A percentile compares a stretch with the other conserved stretches of the same genome.
phyloP scores from a whole-genome alignment of 2,113 vertebrate genomes.

The Rana temporaria region DNA sequence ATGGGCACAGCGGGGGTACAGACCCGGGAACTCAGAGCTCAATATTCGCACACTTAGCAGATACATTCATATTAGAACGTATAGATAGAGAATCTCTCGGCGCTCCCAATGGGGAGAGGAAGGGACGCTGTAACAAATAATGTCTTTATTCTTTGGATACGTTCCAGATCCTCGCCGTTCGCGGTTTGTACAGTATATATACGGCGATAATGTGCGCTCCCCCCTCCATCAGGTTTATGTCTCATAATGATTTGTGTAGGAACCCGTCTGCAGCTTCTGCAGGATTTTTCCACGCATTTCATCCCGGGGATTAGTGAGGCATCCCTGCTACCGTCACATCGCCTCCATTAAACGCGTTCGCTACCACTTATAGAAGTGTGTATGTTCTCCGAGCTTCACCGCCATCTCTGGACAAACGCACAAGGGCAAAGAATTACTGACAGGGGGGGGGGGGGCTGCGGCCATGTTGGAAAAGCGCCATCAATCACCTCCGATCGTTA shows the following conservation, averaged over 20 bases:
- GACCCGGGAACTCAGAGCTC: too few relatives aligned
- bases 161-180: neutral
- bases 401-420: too few relatives aligned
- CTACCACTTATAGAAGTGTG: neutral
- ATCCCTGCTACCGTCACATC: neutral
- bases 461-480: too few relatives aligned
- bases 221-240: neutral
- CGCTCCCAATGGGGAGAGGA: too few relatives aligned
- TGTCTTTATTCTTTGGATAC: neutral
- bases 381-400: too few relatives aligned
- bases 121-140: neutral
- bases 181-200: neutral
- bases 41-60: too few relatives aligned
- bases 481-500: too few relatives aligned
- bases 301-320: constrained; percentile 11
- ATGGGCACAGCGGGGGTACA: too few relatives aligned
- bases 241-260: constrained; percentile 27
- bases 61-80: too few relatives aligned
- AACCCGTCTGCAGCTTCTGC: neutral
- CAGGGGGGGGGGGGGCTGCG: too few relatives aligned
- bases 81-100: too few relatives aligned
- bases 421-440: too few relatives aligned
- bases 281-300: constrained; percentile 22
- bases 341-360: neutral
- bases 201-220: neutral